phyloP scores from a whole-genome alignment of 2,888 invertebrate genomes.

The Nineta flava region DNA sequence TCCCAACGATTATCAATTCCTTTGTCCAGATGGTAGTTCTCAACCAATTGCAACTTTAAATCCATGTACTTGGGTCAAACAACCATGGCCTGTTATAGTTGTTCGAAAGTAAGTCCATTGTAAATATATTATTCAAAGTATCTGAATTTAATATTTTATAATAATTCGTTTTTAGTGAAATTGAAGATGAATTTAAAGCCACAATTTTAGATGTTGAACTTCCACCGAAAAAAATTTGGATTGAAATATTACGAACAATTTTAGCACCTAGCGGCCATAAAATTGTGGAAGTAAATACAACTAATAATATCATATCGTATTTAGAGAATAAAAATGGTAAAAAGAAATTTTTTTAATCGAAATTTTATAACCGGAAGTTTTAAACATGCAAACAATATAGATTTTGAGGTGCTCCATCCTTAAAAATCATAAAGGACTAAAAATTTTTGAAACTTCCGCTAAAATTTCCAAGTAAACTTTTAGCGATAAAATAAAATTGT shows the following conservation, averaged over 20 bases:
- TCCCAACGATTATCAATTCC: conserved; percentile 16
- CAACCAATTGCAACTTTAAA: conserved; percentile 12
- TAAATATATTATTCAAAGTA: not conserved
- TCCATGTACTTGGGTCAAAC: conserved; percentile 43
- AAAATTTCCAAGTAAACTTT: no score
- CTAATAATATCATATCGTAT: no score
- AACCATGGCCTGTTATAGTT: conserved; percentile 43
- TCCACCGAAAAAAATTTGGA: not conserved
- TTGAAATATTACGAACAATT: not conserved
- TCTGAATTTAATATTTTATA: not conserved
- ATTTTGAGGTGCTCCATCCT: no score
- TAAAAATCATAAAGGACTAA: no score
- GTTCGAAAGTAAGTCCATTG: conserved; percentile 30
- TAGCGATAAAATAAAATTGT: not conserved
- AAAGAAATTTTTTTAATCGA: no score
- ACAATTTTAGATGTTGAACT: not conserved
- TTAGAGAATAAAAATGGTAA: no score
- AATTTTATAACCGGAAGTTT: no score
- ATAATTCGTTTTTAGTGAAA: not conserved
- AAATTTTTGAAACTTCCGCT: no score
- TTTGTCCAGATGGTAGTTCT: conserved; percentile 22
- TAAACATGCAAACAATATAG: no score
- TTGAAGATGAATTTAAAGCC: not conserved
- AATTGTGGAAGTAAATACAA: no score
- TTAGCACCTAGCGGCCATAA: not conserved